Evolutionary conservation across 1,140 invertebrate genomes (phyloP).

Genomic region (Pantala flavescens): DNA sequence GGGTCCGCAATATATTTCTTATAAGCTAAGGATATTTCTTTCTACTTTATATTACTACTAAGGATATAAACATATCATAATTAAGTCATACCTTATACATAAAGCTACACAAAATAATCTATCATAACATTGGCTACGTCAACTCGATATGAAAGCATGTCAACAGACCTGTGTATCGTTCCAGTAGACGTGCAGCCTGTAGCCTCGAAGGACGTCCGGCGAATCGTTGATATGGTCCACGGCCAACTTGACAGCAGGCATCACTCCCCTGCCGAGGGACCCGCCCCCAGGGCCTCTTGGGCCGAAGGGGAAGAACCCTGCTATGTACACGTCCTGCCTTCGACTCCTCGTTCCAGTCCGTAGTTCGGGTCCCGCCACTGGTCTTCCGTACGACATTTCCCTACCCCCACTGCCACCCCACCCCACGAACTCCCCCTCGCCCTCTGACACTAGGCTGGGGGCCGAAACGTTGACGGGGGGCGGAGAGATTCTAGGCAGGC

Average conservation of each 20-base stretch:
- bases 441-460: neutral
- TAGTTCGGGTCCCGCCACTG: neutral
- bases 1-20: too few species aligned
- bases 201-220: constrained; percentile 68
- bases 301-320: constrained; percentile 81
- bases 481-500: neutral
- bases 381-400: neutral
- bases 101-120: too few species aligned
- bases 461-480: neutral
- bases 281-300: constrained; percentile 51
- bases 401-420: neutral
- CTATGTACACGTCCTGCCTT: constrained; percentile 71
- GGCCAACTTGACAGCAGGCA: constrained; percentile 85
- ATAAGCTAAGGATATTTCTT: too few species aligned
- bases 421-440: neutral
- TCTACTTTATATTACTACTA: too few species aligned
- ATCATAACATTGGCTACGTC: too few species aligned
- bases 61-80: too few species aligned
- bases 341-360: neutral
- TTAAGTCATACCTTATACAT: too few species aligned
- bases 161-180: constrained; percentile 81
- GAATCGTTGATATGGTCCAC: constrained; percentile 88
- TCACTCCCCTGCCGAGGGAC: constrained; percentile 72
- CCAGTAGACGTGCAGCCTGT: constrained; percentile 86
- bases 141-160: too few species aligned